Conservation (phyloP, 2,797 vertebrate genomes). For the Chelon auratus region DNA sequence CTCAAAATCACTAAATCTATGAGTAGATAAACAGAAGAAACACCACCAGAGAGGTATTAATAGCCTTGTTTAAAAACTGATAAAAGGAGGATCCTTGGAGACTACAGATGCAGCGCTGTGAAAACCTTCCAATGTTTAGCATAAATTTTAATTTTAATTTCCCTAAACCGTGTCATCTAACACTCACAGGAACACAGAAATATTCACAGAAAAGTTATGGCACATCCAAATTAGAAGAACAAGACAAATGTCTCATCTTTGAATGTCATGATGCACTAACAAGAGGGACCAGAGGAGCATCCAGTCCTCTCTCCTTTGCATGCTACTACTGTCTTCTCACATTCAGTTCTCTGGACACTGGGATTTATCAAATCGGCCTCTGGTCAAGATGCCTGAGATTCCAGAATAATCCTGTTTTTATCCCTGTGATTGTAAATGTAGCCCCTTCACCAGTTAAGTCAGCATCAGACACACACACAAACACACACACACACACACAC, state of each 20-base stretch:
- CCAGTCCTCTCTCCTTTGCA: constrained; percentile 1
- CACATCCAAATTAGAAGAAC: constrained; percentile 30
- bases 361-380: constrained; percentile 55
- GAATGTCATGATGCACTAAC: constrained; percentile 21
- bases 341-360: constrained; percentile 42
- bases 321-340: constrained; percentile 20
- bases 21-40: constrained; percentile 32
- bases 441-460: constrained; percentile 36
- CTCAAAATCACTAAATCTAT: background rate
- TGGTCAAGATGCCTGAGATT: constrained; percentile 60
- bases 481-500: background rate
- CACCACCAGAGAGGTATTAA: constrained; percentile 23
- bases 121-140: constrained; percentile 53
- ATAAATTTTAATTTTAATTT: constrained; percentile 59
- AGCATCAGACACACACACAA: constrained; percentile 14
- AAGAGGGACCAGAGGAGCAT: background rate
- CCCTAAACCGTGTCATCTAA: constrained; percentile 47
- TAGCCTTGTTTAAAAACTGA: constrained; percentile 47
- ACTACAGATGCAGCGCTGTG: constrained; percentile 25
- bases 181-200: constrained; percentile 43
- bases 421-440: constrained; percentile 34
- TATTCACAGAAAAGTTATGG: constrained; percentile 37
- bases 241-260: constrained; percentile 31
- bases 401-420: constrained; percentile 62
- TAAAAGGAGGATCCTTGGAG: constrained; percentile 21